Conservation (phyloP, 92 coral and sea anemone genomes). For the Zoanthus gigantus region DNA sequence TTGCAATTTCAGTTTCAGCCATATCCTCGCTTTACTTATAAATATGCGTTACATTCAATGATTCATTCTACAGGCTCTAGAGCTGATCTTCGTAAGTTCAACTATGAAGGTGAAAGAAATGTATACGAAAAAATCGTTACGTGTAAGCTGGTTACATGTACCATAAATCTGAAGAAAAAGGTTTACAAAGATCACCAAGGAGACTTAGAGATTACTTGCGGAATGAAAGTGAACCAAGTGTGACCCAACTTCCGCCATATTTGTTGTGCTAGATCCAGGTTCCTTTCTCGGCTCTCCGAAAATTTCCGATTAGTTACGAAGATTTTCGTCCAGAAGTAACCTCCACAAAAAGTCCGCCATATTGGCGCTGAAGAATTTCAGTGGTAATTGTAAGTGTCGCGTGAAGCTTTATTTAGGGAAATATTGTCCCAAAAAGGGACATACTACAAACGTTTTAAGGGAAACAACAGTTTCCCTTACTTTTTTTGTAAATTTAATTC, state of each 20-base stretch:
- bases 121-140: neutral
- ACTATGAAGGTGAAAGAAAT: neutral
- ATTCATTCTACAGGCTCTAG: too few species aligned
- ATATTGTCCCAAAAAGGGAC: slow-evolving; percentile 86
- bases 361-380: slow-evolving; percentile 85
- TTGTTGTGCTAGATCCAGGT: slow-evolving; percentile 27
- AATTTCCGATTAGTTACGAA: slow-evolving; percentile 28
- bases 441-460: slow-evolving; percentile 48
- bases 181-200: slow-evolving; percentile 5
- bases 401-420: slow-evolving; percentile 30
- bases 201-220: slow-evolving; percentile 2
- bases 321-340: neutral
- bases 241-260: slow-evolving; percentile 29
- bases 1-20: neutral
- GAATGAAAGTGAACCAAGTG: neutral
- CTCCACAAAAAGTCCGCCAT: slow-evolving; percentile 56
- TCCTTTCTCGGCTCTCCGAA: slow-evolving; percentile 13
- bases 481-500: slow-evolving; percentile 54
- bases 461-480: slow-evolving; percentile 87
- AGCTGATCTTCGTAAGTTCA: too few species aligned
- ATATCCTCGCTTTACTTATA: neutral
- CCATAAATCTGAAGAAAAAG: neutral
- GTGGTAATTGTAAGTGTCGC: slow-evolving; percentile 51
- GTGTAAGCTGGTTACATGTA: slow-evolving; percentile 11
- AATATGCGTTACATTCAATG: too few species aligned